phyloP scores from a whole-genome alignment of 2,797 vertebrate genomes.

The Sparus aurata region DNA sequence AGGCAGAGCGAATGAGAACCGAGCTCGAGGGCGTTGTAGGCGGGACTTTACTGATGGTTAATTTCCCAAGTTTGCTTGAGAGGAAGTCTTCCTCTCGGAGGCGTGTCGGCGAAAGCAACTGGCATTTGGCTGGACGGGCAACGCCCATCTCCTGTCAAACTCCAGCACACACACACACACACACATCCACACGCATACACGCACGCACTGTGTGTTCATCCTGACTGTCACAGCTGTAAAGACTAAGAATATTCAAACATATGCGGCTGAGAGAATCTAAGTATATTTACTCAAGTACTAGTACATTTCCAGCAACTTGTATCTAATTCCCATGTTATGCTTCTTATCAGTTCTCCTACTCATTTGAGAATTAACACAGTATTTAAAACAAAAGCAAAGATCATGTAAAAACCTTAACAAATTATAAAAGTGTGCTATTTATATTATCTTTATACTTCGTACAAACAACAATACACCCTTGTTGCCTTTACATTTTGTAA shows the following conservation, averaged over 20 bases:
- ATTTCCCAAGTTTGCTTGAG: slow-evolving; percentile 79
- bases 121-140: slow-evolving; percentile 78
- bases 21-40: slow-evolving; percentile 40
- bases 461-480: too few relatives aligned
- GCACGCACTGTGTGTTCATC: background rate
- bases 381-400: background rate
- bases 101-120: slow-evolving; percentile 71
- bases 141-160: slow-evolving; percentile 83
- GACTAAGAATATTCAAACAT: background rate
- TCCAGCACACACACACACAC: slow-evolving; percentile 15
- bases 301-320: background rate
- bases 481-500: too few relatives aligned
- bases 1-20: slow-evolving; percentile 60
- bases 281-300: background rate
- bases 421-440: background rate
- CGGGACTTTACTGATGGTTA: slow-evolving; percentile 31
- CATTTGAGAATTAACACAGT: too few relatives aligned
- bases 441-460: background rate
- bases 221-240: background rate
- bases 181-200: too few relatives aligned
- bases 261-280: background rate
- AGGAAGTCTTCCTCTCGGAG: slow-evolving; percentile 62
- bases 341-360: background rate
- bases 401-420: background rate
- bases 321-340: background rate